Percentiles rank a stretch among this genome's conserved stretches.
Evolutionary conservation across 2,888 invertebrate genomes (phyloP).

Genomic region (Diloba caeruleocephala): DNA sequence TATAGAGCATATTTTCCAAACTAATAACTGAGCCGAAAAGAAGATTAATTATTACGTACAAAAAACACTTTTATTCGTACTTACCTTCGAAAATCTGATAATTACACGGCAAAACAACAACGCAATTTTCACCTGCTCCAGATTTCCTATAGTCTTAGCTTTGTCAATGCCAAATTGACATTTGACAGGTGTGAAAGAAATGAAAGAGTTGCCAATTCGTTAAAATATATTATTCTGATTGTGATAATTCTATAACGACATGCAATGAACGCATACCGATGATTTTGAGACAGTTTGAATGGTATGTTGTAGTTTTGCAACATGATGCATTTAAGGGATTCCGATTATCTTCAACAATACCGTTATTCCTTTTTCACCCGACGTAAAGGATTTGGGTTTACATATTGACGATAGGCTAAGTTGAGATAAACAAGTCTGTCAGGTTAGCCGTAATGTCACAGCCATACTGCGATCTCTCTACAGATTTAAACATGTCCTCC

Average conservation of each 20-base stretch:
- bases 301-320: slow-evolving; percentile 8
- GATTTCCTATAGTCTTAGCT: slow-evolving; percentile 24
- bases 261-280: no score
- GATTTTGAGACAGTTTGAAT: no score
- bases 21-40: slow-evolving; percentile 52
- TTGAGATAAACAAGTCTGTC: no score
- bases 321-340: no score
- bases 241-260: slow-evolving; percentile 49
- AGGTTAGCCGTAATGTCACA: no score
- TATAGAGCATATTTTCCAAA: slow-evolving; percentile 51
- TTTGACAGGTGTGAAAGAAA: slow-evolving; percentile 37
- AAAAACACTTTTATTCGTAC: slow-evolving; percentile 47
- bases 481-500: no score
- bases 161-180: slow-evolving; percentile 30
- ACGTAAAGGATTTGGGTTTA: no score
- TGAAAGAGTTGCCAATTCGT: slow-evolving; percentile 50
- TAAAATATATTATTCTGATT: slow-evolving; percentile 53
- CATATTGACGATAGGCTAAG: no score
- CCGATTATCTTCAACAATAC: no score
- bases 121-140: slow-evolving; percentile 49
- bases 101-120: slow-evolving; percentile 51
- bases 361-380: no score
- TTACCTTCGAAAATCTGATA: slow-evolving; percentile 50
- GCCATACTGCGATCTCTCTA: no score
- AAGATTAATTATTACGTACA: slow-evolving; percentile 1